phyloP scores from a whole-genome alignment of 1,140 invertebrate genomes.

The Glomeris maerens region DNA sequence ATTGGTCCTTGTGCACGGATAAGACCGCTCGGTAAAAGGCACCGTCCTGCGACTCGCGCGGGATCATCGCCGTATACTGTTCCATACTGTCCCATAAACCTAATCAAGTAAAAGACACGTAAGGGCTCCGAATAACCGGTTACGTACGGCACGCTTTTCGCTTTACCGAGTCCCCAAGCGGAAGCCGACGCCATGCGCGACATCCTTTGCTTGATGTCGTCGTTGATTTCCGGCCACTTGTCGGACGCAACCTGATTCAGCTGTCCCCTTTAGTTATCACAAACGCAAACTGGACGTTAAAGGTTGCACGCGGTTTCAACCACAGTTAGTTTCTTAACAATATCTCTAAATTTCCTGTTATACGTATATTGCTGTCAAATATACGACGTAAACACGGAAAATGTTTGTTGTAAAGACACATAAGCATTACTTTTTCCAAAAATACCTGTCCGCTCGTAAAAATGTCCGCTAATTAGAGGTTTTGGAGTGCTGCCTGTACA shows the following conservation, averaged over 20 bases:
- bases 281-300: no score
- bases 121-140: slow-evolving; percentile 5
- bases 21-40: slow-evolving; percentile 92
- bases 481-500: no score
- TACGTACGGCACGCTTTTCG: neutral
- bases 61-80: slow-evolving; percentile 38
- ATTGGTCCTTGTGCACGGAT: slow-evolving; percentile 76
- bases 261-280: slow-evolving; percentile 34
- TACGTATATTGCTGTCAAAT: no score
- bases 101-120: slow-evolving; percentile 17
- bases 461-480: no score
- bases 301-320: no score
- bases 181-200: slow-evolving; percentile 83
- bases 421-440: no score
- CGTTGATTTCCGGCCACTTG: slow-evolving; percentile 49
- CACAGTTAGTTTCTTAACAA: no score
- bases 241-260: slow-evolving; percentile 61
- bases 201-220: slow-evolving; percentile 63
- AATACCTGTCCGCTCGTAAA: no score
- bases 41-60: slow-evolving; percentile 76
- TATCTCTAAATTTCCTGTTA: no score
- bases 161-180: slow-evolving; percentile 69
- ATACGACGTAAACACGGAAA: no score
- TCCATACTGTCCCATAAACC: slow-evolving; percentile 78
- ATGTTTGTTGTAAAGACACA: slow-evolving; percentile 2